Conservation (phyloP, 2,888 invertebrate genomes). For the Auanema freiburgensis region DNA sequence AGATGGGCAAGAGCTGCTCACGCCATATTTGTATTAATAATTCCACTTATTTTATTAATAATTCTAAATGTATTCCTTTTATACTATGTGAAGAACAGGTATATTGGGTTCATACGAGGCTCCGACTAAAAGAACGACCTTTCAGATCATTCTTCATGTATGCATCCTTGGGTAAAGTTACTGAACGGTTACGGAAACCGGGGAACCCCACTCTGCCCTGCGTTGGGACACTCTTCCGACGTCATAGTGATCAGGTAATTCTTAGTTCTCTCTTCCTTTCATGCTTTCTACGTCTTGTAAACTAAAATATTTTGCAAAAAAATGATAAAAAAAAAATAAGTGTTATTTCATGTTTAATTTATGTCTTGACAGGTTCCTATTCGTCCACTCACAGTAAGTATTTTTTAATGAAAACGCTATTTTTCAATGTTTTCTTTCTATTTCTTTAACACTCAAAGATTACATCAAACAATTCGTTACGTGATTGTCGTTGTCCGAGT, state of each 20-base stretch:
- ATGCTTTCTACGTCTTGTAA: background rate
- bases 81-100: constrained; percentile 44
- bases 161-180: constrained; percentile 38
- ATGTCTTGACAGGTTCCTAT: too few relatives aligned
- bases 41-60: constrained; percentile 50
- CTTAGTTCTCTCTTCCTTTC: background rate
- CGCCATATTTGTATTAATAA: constrained; percentile 50
- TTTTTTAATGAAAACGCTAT: too few relatives aligned
- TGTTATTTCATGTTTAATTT: too few relatives aligned
- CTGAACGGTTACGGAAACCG: constrained; percentile 27
- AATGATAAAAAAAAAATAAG: too few relatives aligned
- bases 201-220: constrained; percentile 38
- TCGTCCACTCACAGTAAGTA: too few relatives aligned
- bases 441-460: too few relatives aligned
- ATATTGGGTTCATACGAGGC: too few relatives aligned
- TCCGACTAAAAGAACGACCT: constrained; percentile 31
- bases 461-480: too few relatives aligned
- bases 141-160: constrained; percentile 40
- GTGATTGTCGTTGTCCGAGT: too few relatives aligned
- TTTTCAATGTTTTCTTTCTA: too few relatives aligned
- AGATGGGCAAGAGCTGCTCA: constrained; percentile 47
- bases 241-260: constrained; percentile 44
- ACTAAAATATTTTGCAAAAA: background rate
- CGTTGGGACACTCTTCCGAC: constrained; percentile 35
- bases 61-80: constrained; percentile 37